Percentiles rank a stretch among this genome's conserved stretches.
Evolutionary conservation across 2,888 invertebrate genomes (phyloP).

Genomic region (Heliconius sara): DNA sequence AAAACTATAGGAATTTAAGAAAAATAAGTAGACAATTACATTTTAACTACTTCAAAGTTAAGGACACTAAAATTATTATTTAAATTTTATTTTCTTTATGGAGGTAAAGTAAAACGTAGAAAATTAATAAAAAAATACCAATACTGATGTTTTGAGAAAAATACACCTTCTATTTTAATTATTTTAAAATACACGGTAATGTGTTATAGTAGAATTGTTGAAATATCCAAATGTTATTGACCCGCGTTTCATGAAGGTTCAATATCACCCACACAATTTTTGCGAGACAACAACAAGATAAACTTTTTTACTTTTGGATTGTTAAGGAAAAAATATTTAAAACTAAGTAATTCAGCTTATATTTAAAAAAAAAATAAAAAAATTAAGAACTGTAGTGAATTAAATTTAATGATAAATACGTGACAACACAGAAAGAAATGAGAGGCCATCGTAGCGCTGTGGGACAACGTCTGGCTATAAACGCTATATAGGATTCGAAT

Average conservation of each 20-base stretch:
- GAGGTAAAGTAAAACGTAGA: too few relatives aligned
- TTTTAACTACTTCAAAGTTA: too few relatives aligned
- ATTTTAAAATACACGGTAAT: neutral
- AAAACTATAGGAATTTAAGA: neutral
- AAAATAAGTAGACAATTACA: too few relatives aligned
- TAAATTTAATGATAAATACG: neutral
- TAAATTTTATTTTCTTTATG: too few relatives aligned
- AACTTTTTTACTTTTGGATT: neutral
- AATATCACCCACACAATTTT: neutral
- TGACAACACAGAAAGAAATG: neutral
- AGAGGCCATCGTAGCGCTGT: neutral
- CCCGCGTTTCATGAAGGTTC: neutral
- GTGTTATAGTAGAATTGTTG: neutral
- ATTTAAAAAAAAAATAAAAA: too few relatives aligned
- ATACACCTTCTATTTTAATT: neutral
- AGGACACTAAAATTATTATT: too few relatives aligned
- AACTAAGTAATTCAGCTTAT: neutral
- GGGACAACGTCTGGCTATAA: neutral
- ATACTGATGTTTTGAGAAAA: too few relatives aligned
- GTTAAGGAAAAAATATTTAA: neutral
- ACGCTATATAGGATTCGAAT: neutral
- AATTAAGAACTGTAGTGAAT: neutral
- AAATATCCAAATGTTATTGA: constrained; percentile 6
- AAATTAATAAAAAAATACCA: too few relatives aligned
- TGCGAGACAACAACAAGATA: neutral